These are phyloP conservation scores for Pocota personata DNA, from an alignment of 2,888 invertebrate species.

Conservation along the genomic window DNA sequence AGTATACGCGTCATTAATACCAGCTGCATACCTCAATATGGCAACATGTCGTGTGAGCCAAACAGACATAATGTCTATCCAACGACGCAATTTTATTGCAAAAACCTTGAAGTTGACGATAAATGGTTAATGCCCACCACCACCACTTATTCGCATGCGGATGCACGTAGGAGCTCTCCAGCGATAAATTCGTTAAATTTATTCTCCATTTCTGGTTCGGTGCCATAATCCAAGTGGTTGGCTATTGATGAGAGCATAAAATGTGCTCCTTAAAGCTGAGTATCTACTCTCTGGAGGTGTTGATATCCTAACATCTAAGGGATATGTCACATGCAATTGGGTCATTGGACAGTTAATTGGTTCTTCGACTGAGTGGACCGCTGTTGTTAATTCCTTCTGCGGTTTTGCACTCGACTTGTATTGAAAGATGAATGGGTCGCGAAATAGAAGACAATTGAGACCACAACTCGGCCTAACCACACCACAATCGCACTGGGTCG, in stretches of 20 bases:
- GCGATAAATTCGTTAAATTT: constrained; percentile 63
- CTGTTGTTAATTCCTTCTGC: constrained; percentile 24
- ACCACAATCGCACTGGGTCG: background rate
- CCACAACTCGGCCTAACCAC: background rate
- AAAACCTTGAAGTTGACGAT: constrained; percentile 57
- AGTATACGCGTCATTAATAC: constrained; percentile 43
- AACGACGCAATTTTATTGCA: constrained; percentile 55
- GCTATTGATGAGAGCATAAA: constrained; percentile 45
- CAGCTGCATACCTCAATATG: constrained; percentile 55
- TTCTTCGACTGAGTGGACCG: background rate
- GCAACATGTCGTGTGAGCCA: constrained; percentile 46
- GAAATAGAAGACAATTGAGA: background rate
- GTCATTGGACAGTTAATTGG: constrained; percentile 48
- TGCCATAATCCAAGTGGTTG: constrained; percentile 59
- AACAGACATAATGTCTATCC: constrained; percentile 65
- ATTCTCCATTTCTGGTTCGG: constrained; percentile 54
- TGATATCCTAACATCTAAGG: background rate
- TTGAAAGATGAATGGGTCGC: constrained; percentile 36
- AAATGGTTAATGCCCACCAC: constrained; percentile 62
- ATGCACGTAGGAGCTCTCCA: constrained; percentile 48
- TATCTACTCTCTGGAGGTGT: background rate
- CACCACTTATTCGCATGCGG: constrained; percentile 21
- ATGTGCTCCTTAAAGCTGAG: constrained; percentile 25
- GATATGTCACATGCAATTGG: constrained; percentile 54
- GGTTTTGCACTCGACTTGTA: constrained; percentile 7